Conservation (phyloP, 2,113 vertebrate genomes). For the Lepus americanus region DNA sequence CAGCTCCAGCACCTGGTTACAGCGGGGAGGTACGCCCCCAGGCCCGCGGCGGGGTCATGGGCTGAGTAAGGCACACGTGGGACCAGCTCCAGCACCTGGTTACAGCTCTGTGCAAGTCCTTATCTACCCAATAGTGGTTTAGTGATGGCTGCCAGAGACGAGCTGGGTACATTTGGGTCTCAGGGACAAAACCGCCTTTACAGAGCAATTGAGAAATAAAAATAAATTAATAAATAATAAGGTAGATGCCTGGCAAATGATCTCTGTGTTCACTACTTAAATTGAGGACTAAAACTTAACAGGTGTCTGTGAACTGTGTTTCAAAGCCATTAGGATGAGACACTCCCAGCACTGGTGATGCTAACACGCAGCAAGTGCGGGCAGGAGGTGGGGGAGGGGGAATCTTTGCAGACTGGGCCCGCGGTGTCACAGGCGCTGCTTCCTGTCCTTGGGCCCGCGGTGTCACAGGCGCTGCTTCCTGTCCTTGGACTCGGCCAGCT, state of each 20-base stretch:
- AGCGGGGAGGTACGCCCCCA: not conserved
- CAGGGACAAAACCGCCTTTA: not conserved
- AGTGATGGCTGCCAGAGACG: not conserved
- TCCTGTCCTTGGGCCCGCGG: too few relatives aligned
- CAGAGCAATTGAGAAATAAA: not conserved
- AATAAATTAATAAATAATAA: not conserved
- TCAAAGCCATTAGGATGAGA: not conserved
- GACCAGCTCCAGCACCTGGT: rapidly evolving
- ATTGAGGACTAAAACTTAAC: not conserved
- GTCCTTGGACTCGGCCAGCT: not conserved
- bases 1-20: too few relatives aligned
- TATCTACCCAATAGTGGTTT: rapidly evolving
- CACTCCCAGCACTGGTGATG: not conserved
- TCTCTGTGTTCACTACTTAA: not conserved
- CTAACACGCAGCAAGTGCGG: not conserved
- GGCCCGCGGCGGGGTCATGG: not conserved
- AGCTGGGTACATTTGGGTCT: not conserved
- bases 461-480: not conserved
- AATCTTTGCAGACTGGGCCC: not conserved
- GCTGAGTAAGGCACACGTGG: rapidly evolving
- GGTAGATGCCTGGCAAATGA: not conserved
- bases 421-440: not conserved
- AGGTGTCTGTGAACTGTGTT: not conserved
- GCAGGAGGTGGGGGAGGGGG: rapidly evolving
- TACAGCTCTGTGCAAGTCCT: rapidly evolving